These are phyloP conservation scores for Bellardia pandia DNA, from an alignment of 2,888 invertebrate species.

Conservation along the genomic window DNA sequence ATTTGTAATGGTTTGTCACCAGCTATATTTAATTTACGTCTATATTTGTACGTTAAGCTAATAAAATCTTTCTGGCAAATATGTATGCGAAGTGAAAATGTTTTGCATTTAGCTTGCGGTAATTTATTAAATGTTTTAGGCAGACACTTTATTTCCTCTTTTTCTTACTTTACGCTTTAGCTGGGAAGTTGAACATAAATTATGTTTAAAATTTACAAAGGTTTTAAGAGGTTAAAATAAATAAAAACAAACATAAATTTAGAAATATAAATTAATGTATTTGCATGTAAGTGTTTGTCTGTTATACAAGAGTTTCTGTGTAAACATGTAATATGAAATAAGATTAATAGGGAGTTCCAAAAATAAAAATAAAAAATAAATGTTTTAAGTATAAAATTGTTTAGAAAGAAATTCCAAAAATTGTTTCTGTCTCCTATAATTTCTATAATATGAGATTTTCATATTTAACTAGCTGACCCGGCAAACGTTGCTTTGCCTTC, in stretches of 20 bases:
- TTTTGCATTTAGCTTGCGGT: constrained; percentile 28
- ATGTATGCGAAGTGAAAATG: constrained; percentile 18
- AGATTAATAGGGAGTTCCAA: neutral
- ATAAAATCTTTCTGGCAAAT: constrained; percentile 17
- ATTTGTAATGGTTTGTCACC: too few relatives aligned
- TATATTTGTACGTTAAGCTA: constrained; percentile 3
- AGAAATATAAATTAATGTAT: constrained; percentile 12
- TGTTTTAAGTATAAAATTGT: neutral
- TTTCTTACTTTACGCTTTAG: neutral
- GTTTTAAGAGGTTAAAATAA: constrained; percentile 47
- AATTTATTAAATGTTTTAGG: constrained; percentile 37
- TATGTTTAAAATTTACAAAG: constrained; percentile 38
- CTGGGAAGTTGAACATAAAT: constrained; percentile 29
- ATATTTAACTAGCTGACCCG: too few relatives aligned
- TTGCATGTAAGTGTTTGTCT: neutral
- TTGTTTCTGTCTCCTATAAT: neutral
- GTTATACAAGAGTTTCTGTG: neutral
- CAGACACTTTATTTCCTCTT: constrained; percentile 4
- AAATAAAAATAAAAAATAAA: neutral
- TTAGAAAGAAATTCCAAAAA: neutral
- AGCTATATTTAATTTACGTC: too few relatives aligned
- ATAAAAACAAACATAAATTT: constrained; percentile 29
- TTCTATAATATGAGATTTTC: neutral
- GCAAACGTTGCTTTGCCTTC: too few relatives aligned
- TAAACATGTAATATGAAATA: neutral